Percentiles rank a stretch among this genome's conserved stretches.
These are phyloP conservation scores for Chelonus insularis DNA, from an alignment of 1,140 invertebrate genomes.

Conservation along the genomic window DNA sequence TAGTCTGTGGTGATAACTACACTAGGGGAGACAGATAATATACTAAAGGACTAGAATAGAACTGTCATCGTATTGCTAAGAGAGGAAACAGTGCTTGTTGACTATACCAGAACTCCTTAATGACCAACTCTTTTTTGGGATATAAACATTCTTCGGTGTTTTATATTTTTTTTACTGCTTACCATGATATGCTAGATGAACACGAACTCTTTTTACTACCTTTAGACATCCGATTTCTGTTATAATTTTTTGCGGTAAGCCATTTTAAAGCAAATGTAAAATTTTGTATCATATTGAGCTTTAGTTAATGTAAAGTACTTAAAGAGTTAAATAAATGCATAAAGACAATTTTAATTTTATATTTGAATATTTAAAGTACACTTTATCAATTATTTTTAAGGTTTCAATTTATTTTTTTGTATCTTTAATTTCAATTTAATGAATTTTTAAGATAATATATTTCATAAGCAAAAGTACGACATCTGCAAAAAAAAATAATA, in stretches of 20 bases:
- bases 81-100: neutral
- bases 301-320: too few relatives aligned
- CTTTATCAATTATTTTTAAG: too few relatives aligned
- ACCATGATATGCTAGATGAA: neutral
- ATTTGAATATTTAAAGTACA: too few relatives aligned
- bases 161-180: neutral
- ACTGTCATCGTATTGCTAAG: conserved; percentile 20
- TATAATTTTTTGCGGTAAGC: neutral
- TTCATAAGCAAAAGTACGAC: too few relatives aligned
- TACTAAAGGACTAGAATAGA: conserved; percentile 17
- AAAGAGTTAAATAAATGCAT: too few relatives aligned
- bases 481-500: too few relatives aligned
- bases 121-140: conserved; percentile 24
- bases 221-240: neutral
- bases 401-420: too few relatives aligned
- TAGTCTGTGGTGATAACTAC: neutral
- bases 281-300: too few relatives aligned
- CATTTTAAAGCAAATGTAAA: neutral
- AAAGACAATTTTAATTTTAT: too few relatives aligned
- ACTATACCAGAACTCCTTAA: conserved; percentile 20
- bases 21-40: conserved; percentile 12
- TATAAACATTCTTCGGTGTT: conserved; percentile 22
- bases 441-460: too few relatives aligned
- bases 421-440: too few relatives aligned
- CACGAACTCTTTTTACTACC: neutral